Evolutionary conservation across 2,888 invertebrate genomes (phyloP).

Genomic region (Melanotus villosus): DNA sequence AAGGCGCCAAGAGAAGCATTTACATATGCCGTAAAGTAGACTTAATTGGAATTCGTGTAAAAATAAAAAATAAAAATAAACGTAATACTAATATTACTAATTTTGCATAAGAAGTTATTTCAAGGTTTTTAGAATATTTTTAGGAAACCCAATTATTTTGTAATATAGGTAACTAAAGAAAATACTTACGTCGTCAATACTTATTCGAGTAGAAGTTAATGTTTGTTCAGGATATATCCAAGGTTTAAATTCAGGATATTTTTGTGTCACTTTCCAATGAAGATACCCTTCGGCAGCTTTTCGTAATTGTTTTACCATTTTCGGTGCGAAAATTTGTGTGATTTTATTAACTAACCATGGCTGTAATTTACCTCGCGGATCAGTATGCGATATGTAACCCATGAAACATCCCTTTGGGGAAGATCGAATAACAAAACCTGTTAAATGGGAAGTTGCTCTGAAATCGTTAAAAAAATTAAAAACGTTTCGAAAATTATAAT

Average conservation of each 20-base stretch:
- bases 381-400: conserved; percentile 91
- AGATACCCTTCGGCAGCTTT: conserved; percentile 87
- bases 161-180: too few relatives aligned
- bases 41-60: too few relatives aligned
- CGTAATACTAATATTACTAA: too few relatives aligned
- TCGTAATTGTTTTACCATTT: conserved; percentile 85
- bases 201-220: conserved; percentile 79
- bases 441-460: conserved; percentile 76
- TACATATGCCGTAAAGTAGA: too few relatives aligned
- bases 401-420: conserved; percentile 79
- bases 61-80: too few relatives aligned
- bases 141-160: too few relatives aligned
- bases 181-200: conserved; percentile 77
- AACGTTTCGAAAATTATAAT: background rate
- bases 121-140: too few relatives aligned
- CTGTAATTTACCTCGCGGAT: conserved; percentile 89
- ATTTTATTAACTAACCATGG: conserved; percentile 92
- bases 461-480: conserved; percentile 54
- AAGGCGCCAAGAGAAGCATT: too few relatives aligned
- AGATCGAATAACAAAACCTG: conserved; percentile 79
- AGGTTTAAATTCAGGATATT: conserved; percentile 84
- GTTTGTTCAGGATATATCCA: conserved; percentile 90
- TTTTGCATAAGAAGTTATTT: too few relatives aligned
- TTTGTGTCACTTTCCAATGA: conserved; percentile 83
- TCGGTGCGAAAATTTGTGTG: conserved; percentile 89